Evolutionary conservation across 2,888 invertebrate species (phyloP), one percentile per base, ranked within the genome.

Genomic region (Rosalia funebris): DNA sequence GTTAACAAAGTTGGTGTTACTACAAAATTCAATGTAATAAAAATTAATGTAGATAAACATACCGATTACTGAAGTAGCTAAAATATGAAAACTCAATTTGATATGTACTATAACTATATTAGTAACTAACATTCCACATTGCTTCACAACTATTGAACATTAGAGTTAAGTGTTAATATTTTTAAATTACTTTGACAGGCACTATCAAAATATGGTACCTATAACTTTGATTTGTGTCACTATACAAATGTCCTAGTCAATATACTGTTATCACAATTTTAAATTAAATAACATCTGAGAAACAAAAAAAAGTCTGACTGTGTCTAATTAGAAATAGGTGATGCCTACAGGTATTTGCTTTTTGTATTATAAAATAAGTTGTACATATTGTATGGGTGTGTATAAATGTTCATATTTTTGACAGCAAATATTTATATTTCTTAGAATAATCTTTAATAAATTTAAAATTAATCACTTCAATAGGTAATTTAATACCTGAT

Each of bases 321-420:
- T 25, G 44, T 44, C 44, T 44, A 44, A 44, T 25, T 44, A 4
- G 2, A 7, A 44, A 20, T 44, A 7, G 11, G 44, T 25, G 14
- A 20, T 9, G 44, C 20, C 14, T 44, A 25, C 19, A 41, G 17
- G 20, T 1, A 4, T 39, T 50, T 31, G 31, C 50, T 39, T 50
- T 32, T 36, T 50, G 14, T 19, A 39, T 20, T 37, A 20, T 14
- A 19, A 10, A 19, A 50, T 50, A 50, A 50, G 39, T 50, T 50
- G 50, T 50, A 50, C 39, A 50, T 75, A 73, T 48, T 53, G 70
- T 64, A 70, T 75, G 77, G 68, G 71, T 74, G 75, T 75, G 74
- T 75, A 74, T 75, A 76, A 76, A 75, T 75, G 73, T 76, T 74
- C 67, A 76, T 76, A 76, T 77, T 74, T 75, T 76, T 75, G 69